phyloP scores from a whole-genome alignment of 53 echinoderm and acorn worm species.

The Mesocentrotus franciscanus region DNA sequence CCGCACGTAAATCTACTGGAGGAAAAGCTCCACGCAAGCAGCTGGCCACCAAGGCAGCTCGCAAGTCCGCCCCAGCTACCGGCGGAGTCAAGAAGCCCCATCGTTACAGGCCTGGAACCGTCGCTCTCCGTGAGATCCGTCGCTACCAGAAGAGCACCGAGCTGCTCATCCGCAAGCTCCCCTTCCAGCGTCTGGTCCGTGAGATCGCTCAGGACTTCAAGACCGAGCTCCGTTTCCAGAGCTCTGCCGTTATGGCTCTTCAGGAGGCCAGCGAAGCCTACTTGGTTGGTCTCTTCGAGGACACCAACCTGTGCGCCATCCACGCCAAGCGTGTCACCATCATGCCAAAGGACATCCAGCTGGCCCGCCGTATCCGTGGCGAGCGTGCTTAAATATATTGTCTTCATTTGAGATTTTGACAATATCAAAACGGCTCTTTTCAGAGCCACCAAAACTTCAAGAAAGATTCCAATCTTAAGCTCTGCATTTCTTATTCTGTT shows the following conservation, averaged over 20 bases:
- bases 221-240: slow-evolving; percentile 96
- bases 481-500: neutral
- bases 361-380: slow-evolving; percentile 94
- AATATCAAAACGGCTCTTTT: slow-evolving; percentile 57
- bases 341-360: slow-evolving; percentile 97
- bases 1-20: slow-evolving; percentile 96
- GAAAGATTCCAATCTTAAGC: slow-evolving; percentile 29
- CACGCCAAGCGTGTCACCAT: slow-evolving; percentile 97
- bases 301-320: slow-evolving; percentile 97
- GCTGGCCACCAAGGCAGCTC: slow-evolving; percentile 98
- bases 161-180: slow-evolving; percentile 96
- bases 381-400: slow-evolving; percentile 83
- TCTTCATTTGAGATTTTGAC: slow-evolving; percentile 11
- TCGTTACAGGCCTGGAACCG: slow-evolving; percentile 99
- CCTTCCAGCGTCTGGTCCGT: slow-evolving; percentile 96
- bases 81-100: slow-evolving; percentile 99
- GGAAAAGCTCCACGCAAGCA: slow-evolving; percentile 99
- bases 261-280: slow-evolving; percentile 95
- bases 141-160: slow-evolving; percentile 99
- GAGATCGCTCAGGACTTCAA: slow-evolving; percentile 97
- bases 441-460: slow-evolving; percentile 54
- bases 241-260: slow-evolving; percentile 92
- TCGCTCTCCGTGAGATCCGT: slow-evolving; percentile 99
- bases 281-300: slow-evolving; percentile 93
- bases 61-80: slow-evolving; percentile 98